phyloP scores from a whole-genome alignment of 35 echinoderm and acorn worm species.

The Ophioderma brevispina region DNA sequence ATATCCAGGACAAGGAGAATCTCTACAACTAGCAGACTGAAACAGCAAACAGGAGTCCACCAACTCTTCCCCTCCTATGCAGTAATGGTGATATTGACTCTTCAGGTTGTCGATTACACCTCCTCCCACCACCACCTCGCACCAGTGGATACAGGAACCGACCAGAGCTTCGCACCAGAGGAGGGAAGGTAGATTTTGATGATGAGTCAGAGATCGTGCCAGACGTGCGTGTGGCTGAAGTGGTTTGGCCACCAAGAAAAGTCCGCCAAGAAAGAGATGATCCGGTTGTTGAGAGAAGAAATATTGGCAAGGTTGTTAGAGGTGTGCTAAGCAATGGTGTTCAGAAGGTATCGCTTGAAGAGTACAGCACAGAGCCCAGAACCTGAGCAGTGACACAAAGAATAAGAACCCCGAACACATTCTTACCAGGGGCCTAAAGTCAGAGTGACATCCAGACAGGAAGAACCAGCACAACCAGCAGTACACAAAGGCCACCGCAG shows the following conservation, averaged over 20 bases:
- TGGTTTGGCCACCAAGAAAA: slow-evolving; percentile 58
- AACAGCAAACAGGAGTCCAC: neutral
- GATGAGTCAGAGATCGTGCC: neutral
- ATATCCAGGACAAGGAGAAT: neutral
- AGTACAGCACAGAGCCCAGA: neutral
- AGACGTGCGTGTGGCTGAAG: slow-evolving; percentile 30
- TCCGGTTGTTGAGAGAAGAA: neutral
- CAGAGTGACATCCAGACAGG: neutral
- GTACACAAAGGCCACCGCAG: slow-evolving; percentile 6
- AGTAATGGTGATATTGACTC: neutral
- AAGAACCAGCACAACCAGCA: neutral
- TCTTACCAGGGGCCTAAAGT: neutral
- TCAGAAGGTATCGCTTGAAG: neutral
- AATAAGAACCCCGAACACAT: neutral
- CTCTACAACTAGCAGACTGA: neutral
- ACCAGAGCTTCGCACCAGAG: neutral
- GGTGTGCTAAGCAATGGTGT: neutral
- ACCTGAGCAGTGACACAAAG: neutral
- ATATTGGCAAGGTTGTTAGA: neutral
- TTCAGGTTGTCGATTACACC: too few species aligned
- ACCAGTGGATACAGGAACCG: neutral
- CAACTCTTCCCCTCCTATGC: neutral
- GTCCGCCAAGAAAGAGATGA: neutral
- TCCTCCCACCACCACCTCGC: neutral
- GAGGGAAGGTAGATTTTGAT: neutral